Conservation (phyloP, 1,140 invertebrate species). For the Sinonovacula constricta region DNA sequence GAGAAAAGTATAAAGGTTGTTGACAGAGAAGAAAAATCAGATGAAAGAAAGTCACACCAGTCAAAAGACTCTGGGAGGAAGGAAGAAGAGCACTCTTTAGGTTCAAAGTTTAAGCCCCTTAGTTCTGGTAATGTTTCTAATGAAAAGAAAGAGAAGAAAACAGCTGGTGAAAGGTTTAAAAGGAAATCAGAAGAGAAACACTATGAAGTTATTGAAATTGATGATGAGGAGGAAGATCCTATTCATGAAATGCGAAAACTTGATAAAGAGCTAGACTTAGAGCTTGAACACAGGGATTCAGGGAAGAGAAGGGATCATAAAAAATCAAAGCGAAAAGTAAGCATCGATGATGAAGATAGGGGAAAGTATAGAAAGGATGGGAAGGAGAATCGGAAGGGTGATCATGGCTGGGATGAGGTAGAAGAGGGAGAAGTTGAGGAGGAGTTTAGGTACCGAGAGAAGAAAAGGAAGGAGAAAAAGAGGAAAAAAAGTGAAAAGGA, state of each 20-base stretch:
- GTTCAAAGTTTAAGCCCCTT: constrained; percentile 27
- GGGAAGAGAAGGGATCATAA: constrained; percentile 36
- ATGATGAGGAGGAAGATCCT: constrained; percentile 32
- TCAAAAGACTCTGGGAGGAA: neutral
- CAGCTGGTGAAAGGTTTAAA: constrained; percentile 48
- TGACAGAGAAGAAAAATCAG: neutral
- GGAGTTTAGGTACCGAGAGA: constrained; percentile 28
- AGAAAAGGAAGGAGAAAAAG: constrained; percentile 31
- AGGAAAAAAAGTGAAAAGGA: constrained; percentile 30
- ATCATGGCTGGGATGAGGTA: constrained; percentile 1
- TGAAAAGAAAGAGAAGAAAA: constrained; percentile 77
- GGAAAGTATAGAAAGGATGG: constrained; percentile 21
- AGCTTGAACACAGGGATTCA: constrained; percentile 34
- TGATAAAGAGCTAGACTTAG: constrained; percentile 42
- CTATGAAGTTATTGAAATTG: neutral
- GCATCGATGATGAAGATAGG: constrained; percentile 21
- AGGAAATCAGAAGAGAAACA: constrained; percentile 10
- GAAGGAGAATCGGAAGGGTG: constrained; percentile 28
- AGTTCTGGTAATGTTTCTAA: constrained; percentile 73
- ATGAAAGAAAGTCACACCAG: neutral
- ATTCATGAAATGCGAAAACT: constrained; percentile 51
- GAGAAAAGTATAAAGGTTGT: neutral
- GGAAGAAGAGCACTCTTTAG: constrained; percentile 2
- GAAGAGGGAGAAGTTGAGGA: constrained; percentile 42
- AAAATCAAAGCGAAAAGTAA: constrained; percentile 40